Base-by-base conservation (phyloP, 2,888 invertebrate genomes). In the Drosophila rubida region DNA sequence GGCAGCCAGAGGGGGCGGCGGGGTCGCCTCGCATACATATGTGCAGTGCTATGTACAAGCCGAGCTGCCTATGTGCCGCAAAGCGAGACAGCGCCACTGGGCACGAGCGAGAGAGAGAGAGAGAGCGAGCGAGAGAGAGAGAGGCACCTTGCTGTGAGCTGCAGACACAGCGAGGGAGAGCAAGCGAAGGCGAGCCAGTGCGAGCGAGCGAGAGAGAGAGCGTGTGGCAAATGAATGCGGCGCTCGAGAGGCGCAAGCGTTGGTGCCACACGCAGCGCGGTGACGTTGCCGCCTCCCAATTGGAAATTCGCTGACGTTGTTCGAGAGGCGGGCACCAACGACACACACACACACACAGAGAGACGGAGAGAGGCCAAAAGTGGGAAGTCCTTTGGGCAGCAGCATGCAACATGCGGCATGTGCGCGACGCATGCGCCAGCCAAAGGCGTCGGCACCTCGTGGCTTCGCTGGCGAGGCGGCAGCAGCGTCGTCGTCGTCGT, bases 301-400 rank as follows among this genome's bases (percentile, higher is more conserved):
- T 88, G 87, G 89, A 82, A 84, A 75, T 50, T 50, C 59, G 57
- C 27, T 4, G 27, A 27, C 35, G 35, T 13, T 35, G n/a, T n/a
- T n/a, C n/a, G 11, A 75, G 74, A 85, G 88, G 88, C 85, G 87
- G 80, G 80, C 75, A 73, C 69, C 42, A 46, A 32, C 9, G 11
- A 30, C 30, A 11, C 2, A 27, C 27, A 27, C 27, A 27, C 27
- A 27, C 11, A 30, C 30, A 30, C 30, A 30, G 9, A 32, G n/a
- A 11, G 0, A 9, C 9, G 7, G 2, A 27, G 9, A 8, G 8
- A 8, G 9, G n/a, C 32, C 32, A 35, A 73, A 86, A 78, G 82
- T 78, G 89, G 90, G 86, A 84, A 81, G 90, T 90, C 86, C 54
- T 22, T 32, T 23, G 11, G 1, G 27, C 90, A 30, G 82, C n/a